Conservation (phyloP, 1,140 invertebrate genomes). For the Camponotus floridanus region DNA sequence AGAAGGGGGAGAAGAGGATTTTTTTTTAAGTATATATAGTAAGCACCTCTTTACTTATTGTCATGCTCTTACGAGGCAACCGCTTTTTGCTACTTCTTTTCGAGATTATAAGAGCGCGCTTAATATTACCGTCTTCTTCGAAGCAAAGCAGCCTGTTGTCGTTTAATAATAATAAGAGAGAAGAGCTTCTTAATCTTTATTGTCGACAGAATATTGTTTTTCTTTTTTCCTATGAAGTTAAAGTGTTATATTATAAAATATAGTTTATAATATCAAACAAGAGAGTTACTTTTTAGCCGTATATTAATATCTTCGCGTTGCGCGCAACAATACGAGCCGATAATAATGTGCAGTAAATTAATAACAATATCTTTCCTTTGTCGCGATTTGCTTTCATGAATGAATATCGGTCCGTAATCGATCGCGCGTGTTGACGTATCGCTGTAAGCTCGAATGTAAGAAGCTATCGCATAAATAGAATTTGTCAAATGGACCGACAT, state of each 20-base stretch:
- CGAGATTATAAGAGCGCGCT: conserved; percentile 38
- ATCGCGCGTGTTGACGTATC: conserved; percentile 51
- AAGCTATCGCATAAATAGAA: conserved; percentile 55
- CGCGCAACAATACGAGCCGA: neutral
- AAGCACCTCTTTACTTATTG: conserved; percentile 48
- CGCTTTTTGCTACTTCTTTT: conserved; percentile 35
- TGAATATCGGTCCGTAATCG: conserved; percentile 41
- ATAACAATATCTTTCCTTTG: conserved; percentile 1
- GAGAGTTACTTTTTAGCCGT: neutral
- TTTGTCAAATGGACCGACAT: conserved; percentile 62
- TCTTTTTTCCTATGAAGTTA: conserved; percentile 11
- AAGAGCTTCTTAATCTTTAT: conserved; percentile 45
- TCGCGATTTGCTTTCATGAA: conserved; percentile 36
- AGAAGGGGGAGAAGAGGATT: neutral
- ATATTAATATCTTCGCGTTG: conserved; percentile 18
- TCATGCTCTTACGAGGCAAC: conserved; percentile 27
- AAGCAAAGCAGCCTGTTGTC: conserved; percentile 8
- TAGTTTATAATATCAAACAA: neutral
- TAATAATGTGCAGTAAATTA: conserved; percentile 1
- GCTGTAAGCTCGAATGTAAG: conserved; percentile 38
- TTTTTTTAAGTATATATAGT: conserved; percentile 10
- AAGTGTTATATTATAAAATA: conserved; percentile 9
- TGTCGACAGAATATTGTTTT: conserved; percentile 13
- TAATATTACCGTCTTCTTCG: conserved; percentile 53
- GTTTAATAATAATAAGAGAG: conserved; percentile 38